Evolutionary conservation across 2,797 vertebrate genomes (phyloP).

Genomic region (Leptodactylus fallax): DNA sequence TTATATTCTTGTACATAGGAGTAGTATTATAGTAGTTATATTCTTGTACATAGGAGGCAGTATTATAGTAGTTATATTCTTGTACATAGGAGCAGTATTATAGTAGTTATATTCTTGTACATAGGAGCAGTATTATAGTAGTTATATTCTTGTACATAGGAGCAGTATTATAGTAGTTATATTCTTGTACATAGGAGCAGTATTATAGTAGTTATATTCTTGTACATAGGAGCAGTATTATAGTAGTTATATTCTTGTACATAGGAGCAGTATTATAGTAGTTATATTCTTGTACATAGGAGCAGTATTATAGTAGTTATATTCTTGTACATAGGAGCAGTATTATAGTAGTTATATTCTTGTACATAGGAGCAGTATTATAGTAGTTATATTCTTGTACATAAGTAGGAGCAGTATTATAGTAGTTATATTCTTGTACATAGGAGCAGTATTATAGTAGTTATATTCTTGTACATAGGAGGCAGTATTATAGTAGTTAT

Average conservation of each 20-base stretch:
- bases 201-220: conserved; percentile 14
- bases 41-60: not conserved
- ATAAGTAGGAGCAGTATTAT: conserved; percentile 14
- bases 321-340: not conserved
- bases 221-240: conserved; percentile 14
- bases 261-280: conserved; percentile 19
- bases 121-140: conserved; percentile 13
- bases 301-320: not conserved
- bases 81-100: conserved; percentile 1
- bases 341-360: conserved; percentile 11
- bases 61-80: conserved; percentile 7
- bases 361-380: conserved; percentile 4
- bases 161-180: conserved; percentile 13
- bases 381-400: conserved; percentile 10
- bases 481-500: conserved; percentile 18
- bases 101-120: not conserved
- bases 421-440: conserved; percentile 4
- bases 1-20: conserved; percentile 16
- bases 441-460: conserved; percentile 7
- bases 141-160: conserved; percentile 4
- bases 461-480: conserved; percentile 13
- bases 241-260: conserved; percentile 12
- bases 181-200: not conserved
- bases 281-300: conserved; percentile 13
- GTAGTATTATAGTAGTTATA: not conserved